These are phyloP conservation scores for Copsychus sechellarum DNA, from an alignment of 2,113 vertebrate species.

Conservation along the genomic window DNA sequence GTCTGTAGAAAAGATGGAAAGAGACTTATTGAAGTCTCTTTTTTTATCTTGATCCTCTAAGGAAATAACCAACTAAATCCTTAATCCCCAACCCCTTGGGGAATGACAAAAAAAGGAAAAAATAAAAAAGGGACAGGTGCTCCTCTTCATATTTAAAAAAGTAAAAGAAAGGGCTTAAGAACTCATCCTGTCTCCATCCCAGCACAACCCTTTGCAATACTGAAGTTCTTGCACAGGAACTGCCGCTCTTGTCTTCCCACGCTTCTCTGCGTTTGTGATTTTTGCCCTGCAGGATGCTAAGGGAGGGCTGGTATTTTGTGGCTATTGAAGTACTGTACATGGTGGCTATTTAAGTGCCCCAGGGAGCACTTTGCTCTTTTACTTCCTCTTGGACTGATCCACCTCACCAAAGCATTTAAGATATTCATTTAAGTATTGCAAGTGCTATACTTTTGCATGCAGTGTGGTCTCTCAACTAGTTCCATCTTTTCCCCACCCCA, in stretches of 20 bases:
- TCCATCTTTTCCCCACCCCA: background rate
- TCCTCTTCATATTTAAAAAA: conserved; percentile 6
- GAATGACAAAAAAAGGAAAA: background rate
- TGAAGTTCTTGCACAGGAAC: background rate
- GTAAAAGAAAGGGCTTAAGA: background rate
- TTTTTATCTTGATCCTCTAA: conserved; percentile 44
- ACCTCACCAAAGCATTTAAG: background rate
- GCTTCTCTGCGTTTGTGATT: background rate
- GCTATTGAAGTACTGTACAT: background rate
- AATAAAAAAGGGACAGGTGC: background rate
- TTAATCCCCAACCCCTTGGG: background rate
- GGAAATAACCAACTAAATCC: conserved; percentile 58
- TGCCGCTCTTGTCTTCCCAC: conserved; percentile 1
- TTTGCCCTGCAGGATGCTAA: conserved; percentile 7
- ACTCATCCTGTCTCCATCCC: background rate
- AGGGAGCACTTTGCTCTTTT: background rate
- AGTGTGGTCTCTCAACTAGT: background rate
- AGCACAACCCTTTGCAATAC: background rate
- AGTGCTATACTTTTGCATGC: background rate
- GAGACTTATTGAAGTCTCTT: conserved; percentile 7
- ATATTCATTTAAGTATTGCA: background rate
- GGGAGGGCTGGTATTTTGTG: background rate
- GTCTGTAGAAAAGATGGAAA: conserved; percentile 6
- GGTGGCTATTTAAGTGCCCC: background rate
- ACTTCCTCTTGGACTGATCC: background rate